Percentiles rank a stretch among this genome's conserved stretches.
Conservation (phyloP, 2,797 vertebrate species). For the Chromobotia macracanthus region DNA sequence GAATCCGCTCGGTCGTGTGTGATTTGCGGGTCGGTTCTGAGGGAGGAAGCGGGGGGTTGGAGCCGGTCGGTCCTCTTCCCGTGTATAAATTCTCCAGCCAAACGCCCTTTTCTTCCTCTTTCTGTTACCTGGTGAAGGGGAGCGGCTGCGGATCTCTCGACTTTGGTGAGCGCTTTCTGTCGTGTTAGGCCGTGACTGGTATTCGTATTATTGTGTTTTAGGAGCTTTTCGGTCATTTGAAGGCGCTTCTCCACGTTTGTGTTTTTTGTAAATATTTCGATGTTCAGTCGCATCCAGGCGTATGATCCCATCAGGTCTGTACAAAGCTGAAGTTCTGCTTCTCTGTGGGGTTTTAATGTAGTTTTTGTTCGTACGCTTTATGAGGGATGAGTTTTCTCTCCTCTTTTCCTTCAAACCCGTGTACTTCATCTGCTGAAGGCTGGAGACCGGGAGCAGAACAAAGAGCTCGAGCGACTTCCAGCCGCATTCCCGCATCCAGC, state of each 20-base stretch:
- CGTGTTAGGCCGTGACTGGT: background rate
- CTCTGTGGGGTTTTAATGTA: background rate
- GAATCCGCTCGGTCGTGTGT: slow-evolving; percentile 70
- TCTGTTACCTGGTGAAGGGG: slow-evolving; percentile 85
- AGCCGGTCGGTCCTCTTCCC: slow-evolving; percentile 70
- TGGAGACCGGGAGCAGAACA: slow-evolving; percentile 67
- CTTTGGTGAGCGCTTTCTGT: slow-evolving; percentile 72
- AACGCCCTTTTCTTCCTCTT: slow-evolving; percentile 73
- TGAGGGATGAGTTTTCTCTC: background rate
- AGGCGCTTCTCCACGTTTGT: background rate
- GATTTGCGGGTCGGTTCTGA: slow-evolving; percentile 74
- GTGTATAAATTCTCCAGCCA: slow-evolving; percentile 75
- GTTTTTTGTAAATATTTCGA: background rate
- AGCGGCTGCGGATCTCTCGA: slow-evolving; percentile 75
- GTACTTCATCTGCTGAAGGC: background rate
- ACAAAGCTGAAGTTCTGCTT: too few relatives aligned
- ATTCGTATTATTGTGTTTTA: rapidly evolving
- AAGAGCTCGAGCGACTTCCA: slow-evolving; percentile 65
- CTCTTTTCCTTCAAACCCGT: background rate
- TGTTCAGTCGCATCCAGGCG: background rate
- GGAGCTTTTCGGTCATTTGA: rapidly evolving
- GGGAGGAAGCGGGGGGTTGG: slow-evolving; percentile 61
- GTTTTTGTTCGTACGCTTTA: rapidly evolving
- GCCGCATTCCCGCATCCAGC: slow-evolving; percentile 31
- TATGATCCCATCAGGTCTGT: background rate